A percentile compares a stretch with the other conserved stretches of the same genome.
phyloP scores from a whole-genome alignment of 1,140 invertebrate genomes.

The Aphidius ervi region DNA sequence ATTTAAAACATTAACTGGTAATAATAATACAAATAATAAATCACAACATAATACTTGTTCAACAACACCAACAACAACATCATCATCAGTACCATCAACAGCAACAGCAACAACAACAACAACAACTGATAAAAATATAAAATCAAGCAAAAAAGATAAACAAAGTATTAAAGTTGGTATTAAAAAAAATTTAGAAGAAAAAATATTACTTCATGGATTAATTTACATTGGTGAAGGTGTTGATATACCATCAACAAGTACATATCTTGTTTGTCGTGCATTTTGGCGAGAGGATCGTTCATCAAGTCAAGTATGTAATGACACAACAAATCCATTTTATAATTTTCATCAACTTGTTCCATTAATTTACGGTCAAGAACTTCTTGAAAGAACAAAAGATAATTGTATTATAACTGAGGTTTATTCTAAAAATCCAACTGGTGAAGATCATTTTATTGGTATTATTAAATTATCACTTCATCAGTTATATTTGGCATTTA shows the following conservation, averaged over 20 bases:
- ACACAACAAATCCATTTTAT: slow-evolving; percentile 50
- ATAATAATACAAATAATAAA: too few species aligned
- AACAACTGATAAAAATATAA: slow-evolving; percentile 19
- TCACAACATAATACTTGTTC: too few species aligned
- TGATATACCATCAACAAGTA: slow-evolving; percentile 42
- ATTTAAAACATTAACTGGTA: too few species aligned
- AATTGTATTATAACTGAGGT: slow-evolving; percentile 58
- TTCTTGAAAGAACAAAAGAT: slow-evolving; percentile 55
- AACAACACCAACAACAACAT: too few species aligned
- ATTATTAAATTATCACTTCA: slow-evolving; percentile 57
- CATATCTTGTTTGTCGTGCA: slow-evolving; percentile 52
- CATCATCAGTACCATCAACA: too few species aligned
- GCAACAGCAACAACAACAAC: background rate
- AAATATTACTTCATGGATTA: slow-evolving; percentile 51
- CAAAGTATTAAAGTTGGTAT: slow-evolving; percentile 28
- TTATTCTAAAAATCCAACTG: slow-evolving; percentile 43
- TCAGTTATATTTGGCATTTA: slow-evolving; percentile 59
- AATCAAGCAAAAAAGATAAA: slow-evolving; percentile 26
- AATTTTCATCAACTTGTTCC: slow-evolving; percentile 57
- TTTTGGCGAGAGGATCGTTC: slow-evolving; percentile 53
- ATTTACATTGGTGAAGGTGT: slow-evolving; percentile 53
- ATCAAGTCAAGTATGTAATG: slow-evolving; percentile 46
- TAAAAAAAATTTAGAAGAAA: slow-evolving; percentile 28
- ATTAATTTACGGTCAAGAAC: slow-evolving; percentile 54
- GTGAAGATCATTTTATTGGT: slow-evolving; percentile 50